Base-by-base conservation (phyloP, 2,797 vertebrate genomes). In the Helostoma temminkii region DNA sequence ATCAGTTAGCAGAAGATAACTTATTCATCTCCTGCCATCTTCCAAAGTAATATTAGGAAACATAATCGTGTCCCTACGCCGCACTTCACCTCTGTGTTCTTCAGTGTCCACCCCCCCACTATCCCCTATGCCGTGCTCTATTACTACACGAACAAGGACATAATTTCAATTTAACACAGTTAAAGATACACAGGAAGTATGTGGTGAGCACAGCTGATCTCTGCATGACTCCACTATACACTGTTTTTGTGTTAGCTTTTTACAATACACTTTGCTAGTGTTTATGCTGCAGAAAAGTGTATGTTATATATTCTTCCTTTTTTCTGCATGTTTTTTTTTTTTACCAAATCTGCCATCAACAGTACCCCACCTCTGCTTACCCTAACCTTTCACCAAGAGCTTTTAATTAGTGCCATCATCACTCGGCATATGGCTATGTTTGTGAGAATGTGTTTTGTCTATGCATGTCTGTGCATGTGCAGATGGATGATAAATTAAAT, bases 351-450 rank as follows among this genome's bases (percentile, higher is more conserved):
- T 32, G 47, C 30, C 18, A 66, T 66, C 47, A 62, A 16, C 49
- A n/a, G 8, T 14, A 36, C 55, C 49, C 36, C 30, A 15, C 53
- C 57, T 80, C 85, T 92, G 92, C 85, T 88, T 75, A 68, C 52
- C 81, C 77, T 90, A 84, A 92, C 86, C 88, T 89, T 91, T 87
- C 63, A 70, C 84, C 67, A 59, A 89, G 72, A 66, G 86, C 83
- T 93, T 92, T 92, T 93, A 95, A 94, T 94, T 93, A 94, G 81
- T 50, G 76, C 82, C 87, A 89, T 81, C 69, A 88, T 82, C 68
- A 78, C 71, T 37, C 90, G 89, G 88, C 89, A 88, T 90, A 90
- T 93, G 91, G 86, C 61, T 56, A 6, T 9, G 57, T 62, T 37
- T 73, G 55, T 56, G 68, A 37, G 30, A 70, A 54, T 52, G 36